Evolutionary conservation across 64 coral and sea anemone species (phyloP), one percentile per base, ranked within the genome.

Genomic region (Stichodactyla helianthus): DNA sequence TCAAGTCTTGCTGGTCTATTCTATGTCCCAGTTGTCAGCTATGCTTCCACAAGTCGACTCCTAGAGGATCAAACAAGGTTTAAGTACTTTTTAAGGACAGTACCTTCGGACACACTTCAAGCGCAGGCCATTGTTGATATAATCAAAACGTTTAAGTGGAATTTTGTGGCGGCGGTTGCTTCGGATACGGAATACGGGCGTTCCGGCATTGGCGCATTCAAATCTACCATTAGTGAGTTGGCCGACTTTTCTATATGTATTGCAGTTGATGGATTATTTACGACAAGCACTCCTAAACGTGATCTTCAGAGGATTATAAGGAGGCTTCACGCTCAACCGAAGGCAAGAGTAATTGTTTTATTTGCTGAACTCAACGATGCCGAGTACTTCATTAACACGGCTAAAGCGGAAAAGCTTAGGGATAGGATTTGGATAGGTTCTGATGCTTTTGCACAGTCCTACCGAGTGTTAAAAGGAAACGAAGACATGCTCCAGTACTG

Each of bases 281-380:
- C 92, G 18, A 71, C 67, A 71, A 71, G 67, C 18, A 93, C 91
- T 59, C 86, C 86, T 13, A 82, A 89, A 67, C 67, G 70, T 63
- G 4, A 79, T 55, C 44, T 89, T 26, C 56, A n/a, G 6, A 57
- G 52, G 15, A 86, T 93, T 59, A 53, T 93, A 5, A 52, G 17
- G 76, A 89, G 88, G 18, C 77, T 93, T 82, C 83, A 85, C 11
- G 53, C 23, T 19, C 88, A 87, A 57, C 55, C 77, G 35, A 90
- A 93, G 58, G 92, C 89, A 4, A 93, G 64, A 71, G 88, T 93
- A 13, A 93, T 93, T 15, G 88, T 93, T 0, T 79, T 93, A 5
- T 93, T 90, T 35, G 92, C 92, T 15, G 92, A 93, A 67, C 50
- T 90, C 13, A 82, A 89, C 77, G 92, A 93, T 64, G 92, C 92